These are phyloP conservation scores for Anthophora plumipes DNA, from an alignment of 2,888 invertebrate species.

Conservation along the genomic window DNA sequence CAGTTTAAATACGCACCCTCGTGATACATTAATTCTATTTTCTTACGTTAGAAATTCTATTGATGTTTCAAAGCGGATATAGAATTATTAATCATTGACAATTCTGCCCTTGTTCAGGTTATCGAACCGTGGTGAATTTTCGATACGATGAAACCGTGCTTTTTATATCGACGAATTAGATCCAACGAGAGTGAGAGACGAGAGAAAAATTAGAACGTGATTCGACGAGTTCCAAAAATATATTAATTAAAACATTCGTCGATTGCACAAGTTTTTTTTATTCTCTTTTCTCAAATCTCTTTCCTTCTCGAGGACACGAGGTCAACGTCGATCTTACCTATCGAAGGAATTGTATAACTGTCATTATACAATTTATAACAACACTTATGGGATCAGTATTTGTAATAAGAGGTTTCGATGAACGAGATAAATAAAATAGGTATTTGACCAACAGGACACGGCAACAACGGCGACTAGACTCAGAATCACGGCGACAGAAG, in stretches of 20 bases:
- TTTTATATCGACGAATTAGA: not conserved
- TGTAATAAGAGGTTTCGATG: constrained; percentile 64
- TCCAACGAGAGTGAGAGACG: not conserved
- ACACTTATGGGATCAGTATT: constrained; percentile 63
- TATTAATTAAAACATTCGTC: not conserved
- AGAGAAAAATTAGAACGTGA: not conserved
- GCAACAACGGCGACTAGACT: constrained; percentile 20
- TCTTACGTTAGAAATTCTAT: not conserved
- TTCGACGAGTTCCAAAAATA: not conserved
- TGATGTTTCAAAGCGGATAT: not conserved
- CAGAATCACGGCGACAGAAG: constrained; percentile 47
- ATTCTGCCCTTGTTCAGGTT: not conserved
- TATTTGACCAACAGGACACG: not conserved
- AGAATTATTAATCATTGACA: not conserved
- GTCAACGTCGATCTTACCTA: not conserved
- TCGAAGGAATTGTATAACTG: not conserved
- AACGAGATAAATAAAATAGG: constrained; percentile 33
- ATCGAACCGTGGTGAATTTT: not conserved
- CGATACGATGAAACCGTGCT: not conserved
- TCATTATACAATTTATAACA: not conserved
- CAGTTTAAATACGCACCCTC: not conserved
- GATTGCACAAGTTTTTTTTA: not conserved
- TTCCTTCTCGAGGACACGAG: not conserved
- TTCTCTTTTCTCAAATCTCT: not conserved
- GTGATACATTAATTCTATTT: constrained; percentile 1